These are phyloP conservation scores for Apotomis betuletana DNA, from an alignment of 2,888 invertebrate genomes.

Conservation along the genomic window DNA sequence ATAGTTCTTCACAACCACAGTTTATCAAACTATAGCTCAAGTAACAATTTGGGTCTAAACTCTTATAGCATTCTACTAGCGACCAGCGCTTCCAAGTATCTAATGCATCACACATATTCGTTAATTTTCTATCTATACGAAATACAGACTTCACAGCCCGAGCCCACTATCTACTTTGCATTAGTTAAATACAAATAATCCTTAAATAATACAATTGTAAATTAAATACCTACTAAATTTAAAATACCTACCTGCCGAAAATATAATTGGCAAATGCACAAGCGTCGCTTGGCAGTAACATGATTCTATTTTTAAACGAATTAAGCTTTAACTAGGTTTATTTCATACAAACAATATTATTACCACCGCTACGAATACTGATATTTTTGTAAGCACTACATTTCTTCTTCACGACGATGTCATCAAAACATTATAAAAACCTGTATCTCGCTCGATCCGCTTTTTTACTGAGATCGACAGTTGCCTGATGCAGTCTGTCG, in stretches of 20 bases:
- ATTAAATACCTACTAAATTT: conserved; percentile 11
- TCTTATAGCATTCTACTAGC: conserved; percentile 22
- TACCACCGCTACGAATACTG: conserved; percentile 36
- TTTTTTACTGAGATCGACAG: too few relatives aligned
- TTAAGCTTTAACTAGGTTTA: conserved; percentile 18
- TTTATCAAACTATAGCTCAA: conserved; percentile 6
- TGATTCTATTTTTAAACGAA: conserved; percentile 34
- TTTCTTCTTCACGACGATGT: neutral
- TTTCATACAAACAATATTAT: conserved; percentile 15
- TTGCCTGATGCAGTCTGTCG: too few relatives aligned
- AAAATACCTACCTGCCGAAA: conserved; percentile 13
- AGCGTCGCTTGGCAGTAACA: conserved; percentile 37
- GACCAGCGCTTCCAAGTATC: conserved; percentile 38
- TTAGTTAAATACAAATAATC: conserved; percentile 24
- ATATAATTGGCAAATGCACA: conserved; percentile 41
- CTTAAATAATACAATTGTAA: conserved; percentile 31
- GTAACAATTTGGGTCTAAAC: conserved; percentile 22
- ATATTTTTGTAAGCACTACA: conserved; percentile 27
- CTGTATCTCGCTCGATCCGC: neutral
- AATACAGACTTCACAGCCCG: conserved; percentile 66
- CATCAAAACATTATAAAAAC: conserved; percentile 7
- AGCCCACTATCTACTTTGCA: conserved; percentile 41
- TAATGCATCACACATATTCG: conserved; percentile 28
- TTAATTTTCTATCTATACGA: conserved; percentile 41
- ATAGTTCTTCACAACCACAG: conserved; percentile 18